Conservation (phyloP, 1,140 invertebrate species). For the Penaeus japonicus region DNA sequence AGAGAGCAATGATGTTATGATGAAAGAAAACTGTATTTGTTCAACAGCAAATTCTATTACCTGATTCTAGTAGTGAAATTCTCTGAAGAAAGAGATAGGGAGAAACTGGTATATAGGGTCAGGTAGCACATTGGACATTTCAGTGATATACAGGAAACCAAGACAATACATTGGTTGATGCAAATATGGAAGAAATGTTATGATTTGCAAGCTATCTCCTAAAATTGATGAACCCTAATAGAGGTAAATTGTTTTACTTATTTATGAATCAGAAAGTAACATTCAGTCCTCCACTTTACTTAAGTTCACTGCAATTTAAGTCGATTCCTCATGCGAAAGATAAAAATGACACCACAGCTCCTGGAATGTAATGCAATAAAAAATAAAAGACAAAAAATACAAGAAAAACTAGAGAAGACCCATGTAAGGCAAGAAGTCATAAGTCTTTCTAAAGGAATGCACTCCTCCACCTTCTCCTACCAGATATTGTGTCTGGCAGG, state of each 20-base stretch:
- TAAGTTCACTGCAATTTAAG: neutral
- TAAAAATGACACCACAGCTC: neutral
- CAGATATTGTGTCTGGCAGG: neutral
- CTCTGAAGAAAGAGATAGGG: neutral
- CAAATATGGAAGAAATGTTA: slow-evolving; percentile 19
- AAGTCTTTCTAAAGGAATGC: slow-evolving; percentile 45
- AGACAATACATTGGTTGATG: slow-evolving; percentile 10
- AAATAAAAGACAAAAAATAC: neutral
- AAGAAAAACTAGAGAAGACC: neutral
- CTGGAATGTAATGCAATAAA: slow-evolving; percentile 19
- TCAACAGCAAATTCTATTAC: slow-evolving; percentile 7
- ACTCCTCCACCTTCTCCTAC: slow-evolving; percentile 31
- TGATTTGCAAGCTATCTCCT: neutral
- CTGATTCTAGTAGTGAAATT: slow-evolving; percentile 21
- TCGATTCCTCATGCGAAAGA: neutral
- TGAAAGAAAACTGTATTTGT: neutral
- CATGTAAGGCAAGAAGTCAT: slow-evolving; percentile 18
- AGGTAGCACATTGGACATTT: neutral
- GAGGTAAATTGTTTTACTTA: neutral
- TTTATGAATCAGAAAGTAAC: neutral
- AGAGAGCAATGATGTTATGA: neutral
- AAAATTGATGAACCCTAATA: neutral
- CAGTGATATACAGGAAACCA: slow-evolving; percentile 11
- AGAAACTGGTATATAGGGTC: slow-evolving; percentile 18
- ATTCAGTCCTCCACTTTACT: too few species aligned